phyloP scores from a whole-genome alignment of 1,140 invertebrate species.

The Octopus sinensis region DNA sequence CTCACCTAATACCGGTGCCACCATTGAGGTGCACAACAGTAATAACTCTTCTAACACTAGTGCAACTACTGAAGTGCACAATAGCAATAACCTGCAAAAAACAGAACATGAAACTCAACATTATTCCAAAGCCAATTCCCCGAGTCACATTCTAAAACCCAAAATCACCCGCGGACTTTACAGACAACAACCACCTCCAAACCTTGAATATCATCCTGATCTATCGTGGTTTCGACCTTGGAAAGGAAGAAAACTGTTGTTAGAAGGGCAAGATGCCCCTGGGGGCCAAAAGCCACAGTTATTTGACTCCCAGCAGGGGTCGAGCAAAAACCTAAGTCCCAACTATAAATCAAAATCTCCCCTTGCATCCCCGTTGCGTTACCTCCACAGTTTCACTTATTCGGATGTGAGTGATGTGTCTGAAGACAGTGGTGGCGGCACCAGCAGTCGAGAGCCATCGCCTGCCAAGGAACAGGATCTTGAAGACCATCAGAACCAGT shows the following conservation, averaged over 20 bases:
- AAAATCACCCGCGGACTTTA: not conserved
- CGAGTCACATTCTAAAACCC: not conserved
- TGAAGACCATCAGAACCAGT: conserved; percentile 11
- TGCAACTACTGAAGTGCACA: too few relatives aligned
- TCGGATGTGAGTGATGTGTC: conserved; percentile 13
- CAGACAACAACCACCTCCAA: not conserved
- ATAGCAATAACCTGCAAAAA: not conserved
- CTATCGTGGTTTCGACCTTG: not conserved
- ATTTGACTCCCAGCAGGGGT: not conserved
- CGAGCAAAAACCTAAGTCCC: not conserved
- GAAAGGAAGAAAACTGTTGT: not conserved
- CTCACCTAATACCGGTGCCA: not conserved
- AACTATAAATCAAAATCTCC: not conserved
- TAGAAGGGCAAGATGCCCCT: not conserved
- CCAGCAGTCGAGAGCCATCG: conserved; percentile 35
- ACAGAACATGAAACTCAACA: not conserved
- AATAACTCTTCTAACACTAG: not conserved
- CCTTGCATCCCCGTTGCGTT: not conserved
- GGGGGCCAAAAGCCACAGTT: not conserved
- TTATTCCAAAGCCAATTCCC: not conserved
- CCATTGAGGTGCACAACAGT: not conserved
- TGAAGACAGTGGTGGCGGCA: conserved; percentile 34
- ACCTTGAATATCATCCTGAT: not conserved
- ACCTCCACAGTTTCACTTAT: not conserved
- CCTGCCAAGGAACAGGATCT: conserved; percentile 26